A percentile compares a stretch with the other conserved stretches of the same genome.
Conservation (phyloP, 1,140 invertebrate genomes). For the Cheumatopsyche charites region DNA sequence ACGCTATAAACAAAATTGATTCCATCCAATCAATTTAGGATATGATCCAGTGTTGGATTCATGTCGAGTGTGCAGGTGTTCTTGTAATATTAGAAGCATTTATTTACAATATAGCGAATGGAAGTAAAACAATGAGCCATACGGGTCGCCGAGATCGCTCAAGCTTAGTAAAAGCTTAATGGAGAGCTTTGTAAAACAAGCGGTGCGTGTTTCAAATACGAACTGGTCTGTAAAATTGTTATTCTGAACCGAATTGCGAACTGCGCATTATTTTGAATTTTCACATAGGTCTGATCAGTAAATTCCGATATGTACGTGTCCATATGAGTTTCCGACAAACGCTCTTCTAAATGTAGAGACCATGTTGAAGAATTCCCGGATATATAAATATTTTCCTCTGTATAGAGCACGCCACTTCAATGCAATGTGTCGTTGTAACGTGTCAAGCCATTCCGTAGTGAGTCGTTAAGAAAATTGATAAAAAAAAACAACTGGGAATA, state of each 20-base stretch:
- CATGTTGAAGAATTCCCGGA: conserved; percentile 3
- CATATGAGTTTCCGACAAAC: no score
- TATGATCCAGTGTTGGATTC: background rate
- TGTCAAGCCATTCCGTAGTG: background rate
- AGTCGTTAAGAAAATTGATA: background rate
- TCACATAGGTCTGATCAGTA: no score
- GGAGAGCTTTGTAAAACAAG: conserved; percentile 32
- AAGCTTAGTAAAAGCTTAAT: conserved; percentile 21
- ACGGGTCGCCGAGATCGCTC: background rate
- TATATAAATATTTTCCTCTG: conserved; percentile 1
- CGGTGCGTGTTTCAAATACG: conserved; percentile 11
- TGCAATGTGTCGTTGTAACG: conserved; percentile 15
- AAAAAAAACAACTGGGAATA: background rate
- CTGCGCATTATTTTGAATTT: background rate
- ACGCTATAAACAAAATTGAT: no score
- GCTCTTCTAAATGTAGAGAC: no score
- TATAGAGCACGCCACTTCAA: background rate
- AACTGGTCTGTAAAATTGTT: conserved; percentile 8
- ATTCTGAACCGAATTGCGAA: conserved; percentile 7
- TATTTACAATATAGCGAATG: conserved; percentile 10
- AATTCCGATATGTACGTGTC: background rate
- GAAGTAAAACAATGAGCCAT: conserved; percentile 23
- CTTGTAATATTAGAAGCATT: conserved; percentile 1
- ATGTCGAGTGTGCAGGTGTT: background rate
- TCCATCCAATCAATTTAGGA: no score